Evolutionary conservation across 2,888 invertebrate species (phyloP).

Genomic region (Venustoraphidia nigricollis): DNA sequence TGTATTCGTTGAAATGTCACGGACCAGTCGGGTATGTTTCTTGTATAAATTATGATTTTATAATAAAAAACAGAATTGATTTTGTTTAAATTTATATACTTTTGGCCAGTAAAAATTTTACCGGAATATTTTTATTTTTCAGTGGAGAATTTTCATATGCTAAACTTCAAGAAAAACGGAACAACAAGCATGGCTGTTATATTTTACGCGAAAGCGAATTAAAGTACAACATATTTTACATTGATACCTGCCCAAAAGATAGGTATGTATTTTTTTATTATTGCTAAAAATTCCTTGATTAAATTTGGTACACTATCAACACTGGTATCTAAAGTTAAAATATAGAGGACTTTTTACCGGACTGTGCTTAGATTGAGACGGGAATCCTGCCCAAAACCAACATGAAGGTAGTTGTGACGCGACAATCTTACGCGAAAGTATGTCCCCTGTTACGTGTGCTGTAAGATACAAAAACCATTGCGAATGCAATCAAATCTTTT

Average conservation of each 20-base stretch:
- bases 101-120: background rate
- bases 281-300: background rate
- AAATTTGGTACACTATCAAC: background rate
- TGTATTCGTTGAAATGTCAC: conserved; percentile 66
- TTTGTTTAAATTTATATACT: background rate
- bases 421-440: no score
- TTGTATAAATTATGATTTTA: conserved; percentile 3
- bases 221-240: conserved; percentile 61
- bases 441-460: no score
- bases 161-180: conserved; percentile 66
- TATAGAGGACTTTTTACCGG: no score
- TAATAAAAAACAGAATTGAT: background rate
- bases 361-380: no score
- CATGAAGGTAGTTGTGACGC: no score
- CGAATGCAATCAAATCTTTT: no score
- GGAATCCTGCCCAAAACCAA: no score
- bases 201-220: conserved; percentile 70
- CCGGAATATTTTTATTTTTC: conserved; percentile 17
- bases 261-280: conserved; percentile 31
- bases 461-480: no score
- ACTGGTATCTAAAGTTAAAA: no score
- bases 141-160: conserved; percentile 73
- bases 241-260: conserved; percentile 66
- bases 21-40: conserved; percentile 71
- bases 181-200: conserved; percentile 61